Conservation (phyloP, 2,888 invertebrate genomes). For the Osmoderma eremita region DNA sequence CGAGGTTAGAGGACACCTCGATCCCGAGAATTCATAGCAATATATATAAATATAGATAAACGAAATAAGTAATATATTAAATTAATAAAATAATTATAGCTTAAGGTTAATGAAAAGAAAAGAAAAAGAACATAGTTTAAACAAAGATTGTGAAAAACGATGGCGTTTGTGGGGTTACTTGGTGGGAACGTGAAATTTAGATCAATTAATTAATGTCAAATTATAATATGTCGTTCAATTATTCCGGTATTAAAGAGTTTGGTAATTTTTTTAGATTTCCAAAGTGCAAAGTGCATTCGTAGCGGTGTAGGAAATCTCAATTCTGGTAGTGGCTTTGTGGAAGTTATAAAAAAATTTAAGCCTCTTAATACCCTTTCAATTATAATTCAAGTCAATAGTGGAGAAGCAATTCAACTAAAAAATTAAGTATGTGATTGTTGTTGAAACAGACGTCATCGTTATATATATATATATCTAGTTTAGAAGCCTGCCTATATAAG, state of each 20-base stretch:
- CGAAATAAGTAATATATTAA: constrained; percentile 53
- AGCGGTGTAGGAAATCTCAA: too few relatives aligned
- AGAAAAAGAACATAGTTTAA: neutral
- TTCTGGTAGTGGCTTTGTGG: too few relatives aligned
- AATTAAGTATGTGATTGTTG: constrained; percentile 6
- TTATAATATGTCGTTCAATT: constrained; percentile 22
- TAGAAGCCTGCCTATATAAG: constrained; percentile 61
- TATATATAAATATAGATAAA: constrained; percentile 58
- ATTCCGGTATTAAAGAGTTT: neutral
- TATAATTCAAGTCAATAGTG: constrained; percentile 28
- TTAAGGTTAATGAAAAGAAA: constrained; percentile 46
- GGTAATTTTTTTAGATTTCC: too few relatives aligned
- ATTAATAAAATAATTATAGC: constrained; percentile 53
- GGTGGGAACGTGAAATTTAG: neutral
- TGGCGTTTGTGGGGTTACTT: constrained; percentile 44
- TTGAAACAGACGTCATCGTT: constrained; percentile 50
- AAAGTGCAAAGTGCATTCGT: too few relatives aligned
- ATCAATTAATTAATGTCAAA: constrained; percentile 40
- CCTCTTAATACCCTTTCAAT: constrained; percentile 13
- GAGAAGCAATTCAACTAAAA: constrained; percentile 5
- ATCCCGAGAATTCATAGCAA: constrained; percentile 63
- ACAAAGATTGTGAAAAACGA: constrained; percentile 40
- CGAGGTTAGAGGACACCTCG: constrained; percentile 45
- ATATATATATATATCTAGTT: constrained; percentile 54
- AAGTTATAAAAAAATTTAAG: too few relatives aligned